Evolutionary conservation across 2,113 vertebrate species (phyloP).

Genomic region (Odontesthes bonariensis): DNA sequence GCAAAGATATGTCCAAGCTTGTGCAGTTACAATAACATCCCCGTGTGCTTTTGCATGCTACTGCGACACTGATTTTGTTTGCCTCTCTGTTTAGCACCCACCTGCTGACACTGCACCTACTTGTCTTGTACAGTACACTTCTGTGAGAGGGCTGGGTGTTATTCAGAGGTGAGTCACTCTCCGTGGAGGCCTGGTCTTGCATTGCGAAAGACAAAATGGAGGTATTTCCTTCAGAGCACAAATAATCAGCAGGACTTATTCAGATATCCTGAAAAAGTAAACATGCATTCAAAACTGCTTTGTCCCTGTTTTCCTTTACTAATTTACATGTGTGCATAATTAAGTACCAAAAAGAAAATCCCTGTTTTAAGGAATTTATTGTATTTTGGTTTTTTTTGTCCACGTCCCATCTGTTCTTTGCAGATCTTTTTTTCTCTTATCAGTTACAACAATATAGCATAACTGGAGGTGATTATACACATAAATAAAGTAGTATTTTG

Average conservation of each 20-base stretch:
- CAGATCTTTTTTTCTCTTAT: too few species aligned
- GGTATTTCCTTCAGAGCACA: constrained; percentile 1
- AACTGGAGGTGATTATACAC: too few species aligned
- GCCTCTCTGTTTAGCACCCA: constrained; percentile 2
- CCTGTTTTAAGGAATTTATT: too few species aligned
- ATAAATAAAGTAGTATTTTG: too few species aligned
- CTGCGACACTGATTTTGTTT: constrained; percentile 14
- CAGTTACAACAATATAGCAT: too few species aligned
- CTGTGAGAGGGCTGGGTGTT: constrained; percentile 25
- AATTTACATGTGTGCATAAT: too few species aligned
- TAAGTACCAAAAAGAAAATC: too few species aligned
- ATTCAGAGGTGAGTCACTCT: constrained; percentile 45
- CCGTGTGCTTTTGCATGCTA: constrained; percentile 31
- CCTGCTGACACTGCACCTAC: constrained; percentile 1
- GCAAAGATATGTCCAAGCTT: constrained; percentile 8
- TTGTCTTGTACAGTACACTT: constrained; percentile 1
- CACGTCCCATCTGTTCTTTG: too few species aligned
- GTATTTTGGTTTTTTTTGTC: too few species aligned
- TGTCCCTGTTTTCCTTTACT: too few species aligned
- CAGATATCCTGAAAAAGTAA: constrained; percentile 20
- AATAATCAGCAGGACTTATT: constrained; percentile 26
- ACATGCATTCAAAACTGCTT: neutral
- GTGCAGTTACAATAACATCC: constrained; percentile 29
- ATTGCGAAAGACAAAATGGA: constrained; percentile 32
- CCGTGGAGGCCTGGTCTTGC: constrained; percentile 26